Base-by-base conservation (phyloP, 2,888 invertebrate species). In the Conomelus anceps region DNA sequence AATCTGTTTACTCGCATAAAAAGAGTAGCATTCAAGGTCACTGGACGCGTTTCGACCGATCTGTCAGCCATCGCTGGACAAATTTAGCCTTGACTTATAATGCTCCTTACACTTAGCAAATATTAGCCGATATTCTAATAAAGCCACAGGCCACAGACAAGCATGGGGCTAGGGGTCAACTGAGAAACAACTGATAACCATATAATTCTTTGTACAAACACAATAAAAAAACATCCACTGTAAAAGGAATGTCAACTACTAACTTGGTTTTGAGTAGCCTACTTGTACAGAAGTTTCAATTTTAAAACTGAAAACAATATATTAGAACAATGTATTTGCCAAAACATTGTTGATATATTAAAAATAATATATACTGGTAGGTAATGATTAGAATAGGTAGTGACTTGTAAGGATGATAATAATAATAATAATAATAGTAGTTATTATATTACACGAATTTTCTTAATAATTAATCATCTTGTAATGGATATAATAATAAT, bases 171-270 rank as follows among this genome's bases (percentile, higher is more conserved):
- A 13, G 63, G 63, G 63, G 63, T 6, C 63, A 63, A 24, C 85
- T 85, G 85, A 22, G 84, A 29, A 89, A 86, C 41, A 88, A 89
- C 88, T 89, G 90, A 90, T 90, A 90, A 90, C 90, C 89, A 90
- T 90, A 86, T 41, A 89, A 90, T 90, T 90, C 90, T 90, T 90
- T 90, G 90, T 89, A 86, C 90, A 90, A 90, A 90, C 84, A 22
- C 22, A 85, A 63, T 41, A 29, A 24, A 88, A 86, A 63, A 1
- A 63, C 63, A 63, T 34, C 34, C 34, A 34, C 34, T n/a, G 17
- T n/a, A 63, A 63, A n/a, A 63, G 63, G 63, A 63, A 63, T 63
- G n/a, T n/a, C 63, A n/a, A 63, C 63, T 88, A 89, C 89, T 87
- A 87, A 88, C 86, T 89, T 86, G 88, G 87, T 89, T 87, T 24